Evolutionary conservation across 2,797 vertebrate species (phyloP).

Genomic region (Somateria mollissima): DNA sequence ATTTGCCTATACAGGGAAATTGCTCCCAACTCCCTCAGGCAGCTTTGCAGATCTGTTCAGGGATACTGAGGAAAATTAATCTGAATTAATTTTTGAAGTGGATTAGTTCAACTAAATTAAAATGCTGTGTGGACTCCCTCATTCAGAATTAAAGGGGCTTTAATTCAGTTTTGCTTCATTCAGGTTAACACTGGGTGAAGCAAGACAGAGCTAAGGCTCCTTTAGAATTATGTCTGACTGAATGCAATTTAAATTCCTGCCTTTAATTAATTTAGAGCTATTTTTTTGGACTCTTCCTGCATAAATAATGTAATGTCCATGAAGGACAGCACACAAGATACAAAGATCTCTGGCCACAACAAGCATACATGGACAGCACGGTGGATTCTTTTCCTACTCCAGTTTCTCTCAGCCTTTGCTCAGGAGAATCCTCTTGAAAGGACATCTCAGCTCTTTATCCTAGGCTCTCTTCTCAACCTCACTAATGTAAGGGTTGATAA

Average conservation of each 20-base stretch:
- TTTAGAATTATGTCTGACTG: background rate
- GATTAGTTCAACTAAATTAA: slow-evolving; percentile 73
- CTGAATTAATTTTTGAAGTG: slow-evolving; percentile 70
- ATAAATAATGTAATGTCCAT: background rate
- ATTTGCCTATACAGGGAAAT: slow-evolving; percentile 52
- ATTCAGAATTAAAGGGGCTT: slow-evolving; percentile 50
- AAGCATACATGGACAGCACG: fast-evolving
- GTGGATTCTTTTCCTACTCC: background rate
- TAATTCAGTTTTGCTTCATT: slow-evolving; percentile 59
- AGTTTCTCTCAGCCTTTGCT: background rate
- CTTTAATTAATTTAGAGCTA: background rate
- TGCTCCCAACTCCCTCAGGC: slow-evolving; percentile 59
- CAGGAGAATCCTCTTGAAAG: background rate
- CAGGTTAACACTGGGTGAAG: background rate
- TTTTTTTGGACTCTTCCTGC: background rate
- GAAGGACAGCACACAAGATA: background rate
- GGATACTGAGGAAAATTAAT: slow-evolving; percentile 70
- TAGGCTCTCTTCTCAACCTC: background rate
- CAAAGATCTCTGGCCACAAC: background rate
- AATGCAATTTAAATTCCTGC: slow-evolving; percentile 10
- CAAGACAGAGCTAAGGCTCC: background rate
- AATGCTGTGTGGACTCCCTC: slow-evolving; percentile 52
- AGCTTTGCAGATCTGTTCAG: slow-evolving; percentile 51
- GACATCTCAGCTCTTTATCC: background rate
- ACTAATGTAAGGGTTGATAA: background rate